Evolutionary conservation across 53 echinoderm and acorn worm genomes (phyloP), one percentile per base, ranked within the genome.

Genomic region (Arbacia lixula): DNA sequence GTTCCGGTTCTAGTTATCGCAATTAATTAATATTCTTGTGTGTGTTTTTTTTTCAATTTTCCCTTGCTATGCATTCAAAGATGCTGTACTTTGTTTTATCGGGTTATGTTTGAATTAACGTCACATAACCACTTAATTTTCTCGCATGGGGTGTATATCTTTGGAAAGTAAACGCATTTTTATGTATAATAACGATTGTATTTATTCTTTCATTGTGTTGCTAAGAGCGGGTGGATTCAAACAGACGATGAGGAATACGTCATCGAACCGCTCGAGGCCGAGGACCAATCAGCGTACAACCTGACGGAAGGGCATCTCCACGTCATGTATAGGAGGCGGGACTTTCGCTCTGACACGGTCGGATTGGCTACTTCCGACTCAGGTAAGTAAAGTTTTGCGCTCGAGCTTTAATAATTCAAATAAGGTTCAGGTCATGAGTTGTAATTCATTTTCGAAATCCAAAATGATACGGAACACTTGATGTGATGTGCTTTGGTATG

Each of bases 211-310:
- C 37, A 10, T 66, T 66, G 12, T 66, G 36, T 25, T 66, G n/a
- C 32, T 52, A 87, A 96, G 97, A 93, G 90, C 90, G 97, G 97
- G 6, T 85, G 77, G 56, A 94, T 96, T 19, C 76, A 87, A 68
- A 73, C 89, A 20, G 92, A 87, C 12, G 68, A 68, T 19, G 92
- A 96, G 36, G 92, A 96, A 41, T 92, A 91, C 78, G 76, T 94
- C 68, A 94, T 96, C 46, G 94, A 94, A 35, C 97, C 94, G 6
- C 64, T 96, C 46, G 88, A 88, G 22, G 66, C 84, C 0, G 66
- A 82, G 9, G 83, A 65, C 14, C 53, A 76, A 20, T 58, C 85
- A 42, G 84, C 57, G 66, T 82, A 60, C 64, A 95, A 89, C 43
- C 32, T 88, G 6, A 91, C 93, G 0, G 42, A 88, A 17, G 89